Percentiles rank a stretch among this genome's conserved stretches.
Evolutionary conservation across 2,113 vertebrate species (phyloP).

Genomic region (Brachypodius melanocephalos): DNA sequence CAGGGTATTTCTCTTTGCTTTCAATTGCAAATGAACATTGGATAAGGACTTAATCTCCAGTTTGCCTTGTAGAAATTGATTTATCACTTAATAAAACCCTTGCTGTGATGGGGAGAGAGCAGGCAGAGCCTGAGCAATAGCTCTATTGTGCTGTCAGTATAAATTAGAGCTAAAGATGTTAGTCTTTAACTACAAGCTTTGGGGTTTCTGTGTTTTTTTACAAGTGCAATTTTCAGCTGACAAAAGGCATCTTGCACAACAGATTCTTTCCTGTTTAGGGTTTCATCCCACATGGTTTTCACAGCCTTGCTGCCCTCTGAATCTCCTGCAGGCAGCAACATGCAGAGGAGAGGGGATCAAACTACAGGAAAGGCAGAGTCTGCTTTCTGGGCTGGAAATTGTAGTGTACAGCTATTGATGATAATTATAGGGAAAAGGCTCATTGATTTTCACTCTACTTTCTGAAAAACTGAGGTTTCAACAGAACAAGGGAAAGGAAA

Average conservation of each 20-base stretch:
- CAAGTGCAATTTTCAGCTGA: slow-evolving; percentile 52
- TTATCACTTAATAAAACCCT: slow-evolving; percentile 52
- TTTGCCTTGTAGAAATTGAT: slow-evolving; percentile 53
- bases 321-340: slow-evolving; percentile 5
- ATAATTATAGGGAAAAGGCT: background rate
- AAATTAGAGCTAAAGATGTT: slow-evolving; percentile 60
- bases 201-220: slow-evolving; percentile 11
- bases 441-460: background rate
- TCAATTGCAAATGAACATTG: slow-evolving; percentile 24
- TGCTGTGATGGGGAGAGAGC: background rate
- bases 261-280: slow-evolving; percentile 48
- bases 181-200: slow-evolving; percentile 24
- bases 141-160: slow-evolving; percentile 39
- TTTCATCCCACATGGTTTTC: slow-evolving; percentile 35
- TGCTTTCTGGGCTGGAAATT: background rate
- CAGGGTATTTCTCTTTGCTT: slow-evolving; percentile 6
- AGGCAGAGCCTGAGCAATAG: slow-evolving; percentile 16
- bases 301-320: background rate
- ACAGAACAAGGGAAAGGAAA: background rate
- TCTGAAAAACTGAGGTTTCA: background rate
- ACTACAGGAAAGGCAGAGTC: background rate
- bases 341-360: background rate
- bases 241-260: slow-evolving; percentile 50
- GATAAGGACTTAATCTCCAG: slow-evolving; percentile 3
- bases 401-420: background rate